Conservation (phyloP, 2,113 vertebrate species). For the Astur gentilis region DNA sequence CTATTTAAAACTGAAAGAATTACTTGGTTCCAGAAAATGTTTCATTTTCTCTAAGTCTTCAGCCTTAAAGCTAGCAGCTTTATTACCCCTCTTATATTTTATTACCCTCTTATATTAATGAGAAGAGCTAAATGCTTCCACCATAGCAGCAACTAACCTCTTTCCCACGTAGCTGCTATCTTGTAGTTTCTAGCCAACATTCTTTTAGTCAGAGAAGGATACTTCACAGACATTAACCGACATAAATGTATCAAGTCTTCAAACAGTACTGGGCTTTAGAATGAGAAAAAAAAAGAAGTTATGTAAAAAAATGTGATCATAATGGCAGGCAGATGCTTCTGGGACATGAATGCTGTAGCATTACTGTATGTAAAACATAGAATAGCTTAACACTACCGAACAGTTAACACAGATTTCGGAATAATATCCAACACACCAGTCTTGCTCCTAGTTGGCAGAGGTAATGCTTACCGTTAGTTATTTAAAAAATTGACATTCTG, state of each 20-base stretch:
- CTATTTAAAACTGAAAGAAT: not conserved
- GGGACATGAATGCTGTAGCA: not conserved
- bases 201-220: constrained; percentile 76
- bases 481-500: not conserved
- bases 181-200: constrained; percentile 77
- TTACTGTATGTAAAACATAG: not conserved
- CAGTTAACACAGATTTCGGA: not conserved
- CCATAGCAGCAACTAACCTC: constrained; percentile 75
- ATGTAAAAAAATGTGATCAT: not conserved
- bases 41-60: not conserved
- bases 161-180: constrained; percentile 78
- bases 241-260: constrained; percentile 86
- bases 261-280: constrained; percentile 81
- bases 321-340: not conserved
- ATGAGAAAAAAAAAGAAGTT: not conserved
- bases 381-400: not conserved
- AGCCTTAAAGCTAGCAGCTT: not conserved
- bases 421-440: not conserved
- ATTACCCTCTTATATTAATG: not conserved
- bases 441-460: not conserved
- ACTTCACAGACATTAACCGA: constrained; percentile 70
- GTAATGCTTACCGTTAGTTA: not conserved
- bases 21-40: not conserved
- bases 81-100: not conserved
- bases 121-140: not conserved